These are phyloP conservation scores for Phyllostomus discolor DNA, from an alignment of 2,113 vertebrate species.

Conservation along the genomic window DNA sequence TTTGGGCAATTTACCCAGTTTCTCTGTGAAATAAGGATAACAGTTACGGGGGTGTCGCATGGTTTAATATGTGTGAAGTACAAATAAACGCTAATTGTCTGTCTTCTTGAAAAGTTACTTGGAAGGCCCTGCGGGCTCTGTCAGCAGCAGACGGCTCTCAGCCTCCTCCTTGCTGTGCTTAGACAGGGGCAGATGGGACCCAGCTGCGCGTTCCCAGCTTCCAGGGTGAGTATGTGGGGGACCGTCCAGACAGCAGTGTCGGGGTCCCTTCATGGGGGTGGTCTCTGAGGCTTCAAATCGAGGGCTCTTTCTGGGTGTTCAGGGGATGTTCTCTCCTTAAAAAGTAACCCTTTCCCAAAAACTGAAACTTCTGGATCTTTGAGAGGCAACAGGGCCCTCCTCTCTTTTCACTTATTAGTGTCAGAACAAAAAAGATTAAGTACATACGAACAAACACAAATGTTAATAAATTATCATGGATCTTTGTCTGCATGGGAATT, in stretches of 20 bases:
- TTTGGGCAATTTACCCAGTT: background rate
- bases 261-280: background rate
- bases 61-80: background rate
- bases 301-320: background rate
- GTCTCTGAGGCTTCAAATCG: background rate
- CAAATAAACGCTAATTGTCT: background rate
- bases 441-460: background rate
- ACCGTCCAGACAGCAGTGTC: accelerated
- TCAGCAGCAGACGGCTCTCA: background rate
- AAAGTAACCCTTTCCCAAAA: background rate
- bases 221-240: background rate
- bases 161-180: background rate
- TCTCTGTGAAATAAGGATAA: background rate
- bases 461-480: background rate
- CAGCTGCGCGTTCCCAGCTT: background rate
- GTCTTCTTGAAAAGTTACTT: background rate
- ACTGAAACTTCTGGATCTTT: background rate
- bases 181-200: too few relatives aligned
- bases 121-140: background rate
- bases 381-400: background rate
- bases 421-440: background rate
- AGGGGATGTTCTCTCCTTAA: background rate
- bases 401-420: background rate
- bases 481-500: background rate
- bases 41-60: accelerated